phyloP scores from a whole-genome alignment of 2,797 vertebrate species.

The Melopsittacus undulatus region DNA sequence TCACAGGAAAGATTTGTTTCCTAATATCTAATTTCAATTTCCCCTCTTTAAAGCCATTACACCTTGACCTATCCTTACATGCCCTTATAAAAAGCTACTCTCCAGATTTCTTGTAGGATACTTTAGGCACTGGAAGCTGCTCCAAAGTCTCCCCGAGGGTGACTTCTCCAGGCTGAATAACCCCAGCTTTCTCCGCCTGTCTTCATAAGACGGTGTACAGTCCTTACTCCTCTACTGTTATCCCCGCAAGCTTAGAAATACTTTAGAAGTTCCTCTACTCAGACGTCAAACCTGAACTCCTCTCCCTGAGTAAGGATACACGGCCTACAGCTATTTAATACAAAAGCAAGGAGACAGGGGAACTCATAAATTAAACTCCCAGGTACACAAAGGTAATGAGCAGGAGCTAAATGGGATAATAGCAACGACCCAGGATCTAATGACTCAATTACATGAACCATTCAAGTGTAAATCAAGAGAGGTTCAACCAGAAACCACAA shows the following conservation, averaged over 20 bases:
- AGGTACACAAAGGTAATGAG: background rate
- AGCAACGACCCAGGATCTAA: background rate
- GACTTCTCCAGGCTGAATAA: background rate
- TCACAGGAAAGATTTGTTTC: background rate
- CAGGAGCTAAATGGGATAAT: background rate
- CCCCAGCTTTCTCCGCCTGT: background rate
- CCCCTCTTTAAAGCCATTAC: background rate
- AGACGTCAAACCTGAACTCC: background rate
- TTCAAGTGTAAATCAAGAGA: background rate
- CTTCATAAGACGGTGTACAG: background rate
- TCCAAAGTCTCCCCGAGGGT: background rate
- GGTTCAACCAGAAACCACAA: background rate
- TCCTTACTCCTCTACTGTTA: background rate
- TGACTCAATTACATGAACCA: background rate
- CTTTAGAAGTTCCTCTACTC: background rate
- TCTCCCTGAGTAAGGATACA: rapidly evolving
- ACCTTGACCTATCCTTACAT: background rate
- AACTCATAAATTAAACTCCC: background rate
- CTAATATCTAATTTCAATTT: background rate
- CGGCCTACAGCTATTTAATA: background rate
- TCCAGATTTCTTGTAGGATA: background rate
- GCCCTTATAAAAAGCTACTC: background rate
- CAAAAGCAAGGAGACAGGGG: background rate
- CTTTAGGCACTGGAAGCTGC: background rate
- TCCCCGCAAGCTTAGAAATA: background rate